Conservation (phyloP, 2,797 vertebrate species). For the Epinephelus malabaricus region DNA sequence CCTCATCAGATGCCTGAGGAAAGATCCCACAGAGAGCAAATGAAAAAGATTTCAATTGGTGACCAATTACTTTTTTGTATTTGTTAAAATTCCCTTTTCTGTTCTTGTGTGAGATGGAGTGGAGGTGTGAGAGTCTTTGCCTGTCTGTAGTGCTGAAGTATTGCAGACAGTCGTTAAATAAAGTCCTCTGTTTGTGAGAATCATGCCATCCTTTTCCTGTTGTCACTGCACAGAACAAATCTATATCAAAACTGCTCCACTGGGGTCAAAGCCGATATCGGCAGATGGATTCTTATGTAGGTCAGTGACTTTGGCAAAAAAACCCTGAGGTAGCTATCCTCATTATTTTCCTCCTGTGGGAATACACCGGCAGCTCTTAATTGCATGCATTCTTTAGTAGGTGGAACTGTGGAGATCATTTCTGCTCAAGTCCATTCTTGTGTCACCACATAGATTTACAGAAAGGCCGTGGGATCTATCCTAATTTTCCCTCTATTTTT, state of each 20-base stretch:
- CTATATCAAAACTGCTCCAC: not conserved
- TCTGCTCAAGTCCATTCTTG: not conserved
- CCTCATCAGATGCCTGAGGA: slow-evolving; percentile 54
- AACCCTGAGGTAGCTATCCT: not conserved
- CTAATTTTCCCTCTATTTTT: not conserved
- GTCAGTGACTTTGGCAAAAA: not conserved
- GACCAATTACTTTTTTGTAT: slow-evolving; percentile 83
- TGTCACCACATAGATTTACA: not conserved
- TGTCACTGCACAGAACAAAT: not conserved
- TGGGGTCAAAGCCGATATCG: not conserved
- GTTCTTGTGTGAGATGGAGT: slow-evolving; percentile 74
- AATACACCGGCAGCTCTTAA: not conserved
- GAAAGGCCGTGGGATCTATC: not conserved
- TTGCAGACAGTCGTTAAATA: slow-evolving; percentile 80
- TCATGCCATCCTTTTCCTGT: not conserved
- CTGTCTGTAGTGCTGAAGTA: slow-evolving; percentile 65
- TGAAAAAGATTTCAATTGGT: slow-evolving; percentile 67
- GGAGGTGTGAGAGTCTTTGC: slow-evolving; percentile 66
- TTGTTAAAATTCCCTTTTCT: slow-evolving; percentile 75
- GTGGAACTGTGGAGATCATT: not conserved
- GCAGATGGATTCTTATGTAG: not conserved
- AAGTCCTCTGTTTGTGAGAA: slow-evolving; percentile 88
- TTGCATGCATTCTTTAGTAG: not conserved
- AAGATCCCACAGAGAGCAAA: slow-evolving; percentile 58
- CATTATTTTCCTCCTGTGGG: not conserved